These are phyloP conservation scores for Peromyscus leucopus DNA, from an alignment of 2,113 vertebrate species.

Conservation along the genomic window DNA sequence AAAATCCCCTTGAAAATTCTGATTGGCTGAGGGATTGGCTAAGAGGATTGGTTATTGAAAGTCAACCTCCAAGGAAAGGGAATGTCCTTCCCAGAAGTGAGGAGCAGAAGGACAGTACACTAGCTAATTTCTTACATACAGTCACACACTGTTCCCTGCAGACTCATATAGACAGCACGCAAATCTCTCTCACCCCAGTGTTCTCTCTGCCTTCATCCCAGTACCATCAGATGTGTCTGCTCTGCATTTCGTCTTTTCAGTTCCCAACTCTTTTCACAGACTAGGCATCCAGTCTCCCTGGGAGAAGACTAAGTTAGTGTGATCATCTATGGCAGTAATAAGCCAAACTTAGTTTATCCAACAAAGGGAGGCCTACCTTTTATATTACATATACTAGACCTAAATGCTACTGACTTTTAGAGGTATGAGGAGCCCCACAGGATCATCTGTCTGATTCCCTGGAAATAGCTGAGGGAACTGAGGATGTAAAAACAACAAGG, in stretches of 20 bases:
- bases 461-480: neutral
- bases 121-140: neutral
- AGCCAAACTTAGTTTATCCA: neutral
- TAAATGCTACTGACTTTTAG: neutral
- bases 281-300: neutral
- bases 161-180: no score
- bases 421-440: neutral
- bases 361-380: neutral
- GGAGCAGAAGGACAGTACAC: neutral
- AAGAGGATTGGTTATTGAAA: neutral
- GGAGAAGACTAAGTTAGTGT: neutral
- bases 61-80: neutral
- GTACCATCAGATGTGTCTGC: neutral
- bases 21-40: neutral
- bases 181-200: no score
- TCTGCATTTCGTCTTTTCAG: neutral
- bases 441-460: neutral
- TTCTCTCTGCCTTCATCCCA: neutral
- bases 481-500: neutral
- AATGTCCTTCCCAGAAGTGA: neutral
- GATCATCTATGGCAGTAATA: neutral
- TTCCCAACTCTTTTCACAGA: neutral
- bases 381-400: neutral
- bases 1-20: neutral
- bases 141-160: no score